These are phyloP conservation scores for Semicossyphus pulcher DNA, from an alignment of 2,113 vertebrate genomes.

Conservation along the genomic window DNA sequence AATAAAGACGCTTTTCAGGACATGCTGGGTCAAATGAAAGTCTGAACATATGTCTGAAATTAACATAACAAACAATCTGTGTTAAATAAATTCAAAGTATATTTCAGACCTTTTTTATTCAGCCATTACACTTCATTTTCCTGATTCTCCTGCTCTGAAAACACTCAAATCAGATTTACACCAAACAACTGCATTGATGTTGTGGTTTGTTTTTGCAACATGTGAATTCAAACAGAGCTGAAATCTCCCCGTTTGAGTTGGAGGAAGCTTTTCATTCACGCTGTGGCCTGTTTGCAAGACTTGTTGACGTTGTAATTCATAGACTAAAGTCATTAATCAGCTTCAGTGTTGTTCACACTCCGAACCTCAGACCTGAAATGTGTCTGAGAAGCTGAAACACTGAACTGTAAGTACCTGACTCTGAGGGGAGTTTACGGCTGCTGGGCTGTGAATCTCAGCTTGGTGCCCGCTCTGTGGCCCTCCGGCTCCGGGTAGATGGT, in stretches of 20 bases:
- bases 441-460: conserved; percentile 40
- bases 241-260: neutral
- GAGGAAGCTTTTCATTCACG: too few species aligned
- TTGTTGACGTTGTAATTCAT: too few species aligned
- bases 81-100: neutral
- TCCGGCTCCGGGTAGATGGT: conserved; percentile 85
- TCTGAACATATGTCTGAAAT: too few species aligned
- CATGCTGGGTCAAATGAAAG: neutral
- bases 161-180: too few species aligned
- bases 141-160: too few species aligned
- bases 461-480: conserved; percentile 44
- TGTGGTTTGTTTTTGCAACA: conserved; percentile 7
- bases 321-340: neutral
- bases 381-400: neutral
- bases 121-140: too few species aligned
- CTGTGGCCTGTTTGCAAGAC: too few species aligned
- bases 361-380: neutral
- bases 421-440: neutral
- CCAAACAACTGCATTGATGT: too few species aligned
- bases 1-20: neutral
- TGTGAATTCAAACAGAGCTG: neutral
- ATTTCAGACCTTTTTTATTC: too few species aligned
- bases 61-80: neutral
- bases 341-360: neutral
- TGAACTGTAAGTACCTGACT: neutral